Percentiles rank a stretch among this genome's conserved stretches.
Conservation (phyloP, 2,113 vertebrate species). For the Baryphthengus martii region DNA sequence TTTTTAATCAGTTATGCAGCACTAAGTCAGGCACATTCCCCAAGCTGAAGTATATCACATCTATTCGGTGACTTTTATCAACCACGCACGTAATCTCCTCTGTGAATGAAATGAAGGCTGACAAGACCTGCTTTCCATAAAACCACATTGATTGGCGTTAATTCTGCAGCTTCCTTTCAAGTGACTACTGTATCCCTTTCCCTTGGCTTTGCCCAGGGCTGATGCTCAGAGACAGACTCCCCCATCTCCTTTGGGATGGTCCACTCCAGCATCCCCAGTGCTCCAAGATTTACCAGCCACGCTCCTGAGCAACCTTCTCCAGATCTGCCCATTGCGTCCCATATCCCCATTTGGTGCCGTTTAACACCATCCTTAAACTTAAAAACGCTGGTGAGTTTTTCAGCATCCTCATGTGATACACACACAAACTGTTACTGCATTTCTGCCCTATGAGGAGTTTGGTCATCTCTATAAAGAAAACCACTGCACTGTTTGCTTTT, state of each 20-base stretch:
- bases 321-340: background rate
- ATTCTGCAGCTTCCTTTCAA: background rate
- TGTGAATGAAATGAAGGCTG: background rate
- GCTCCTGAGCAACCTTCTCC: background rate
- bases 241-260: background rate
- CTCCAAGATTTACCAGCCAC: accelerated
- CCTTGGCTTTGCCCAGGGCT: background rate
- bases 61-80: background rate
- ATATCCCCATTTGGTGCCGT: accelerated
- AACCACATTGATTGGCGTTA: background rate
- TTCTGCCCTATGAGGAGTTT: background rate
- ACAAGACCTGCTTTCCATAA: background rate
- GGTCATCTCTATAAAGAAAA: background rate
- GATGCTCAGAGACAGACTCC: background rate
- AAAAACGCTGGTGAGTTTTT: background rate
- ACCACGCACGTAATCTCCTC: background rate
- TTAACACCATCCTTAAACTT: background rate
- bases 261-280: background rate
- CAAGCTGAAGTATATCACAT: background rate
- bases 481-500: too few relatives aligned
- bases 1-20: background rate
- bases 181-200: background rate
- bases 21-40: background rate
- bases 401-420: background rate
- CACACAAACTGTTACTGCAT: background rate